phyloP scores from a whole-genome alignment of 1,140 invertebrate genomes.

The Hylaeus anthracinus region DNA sequence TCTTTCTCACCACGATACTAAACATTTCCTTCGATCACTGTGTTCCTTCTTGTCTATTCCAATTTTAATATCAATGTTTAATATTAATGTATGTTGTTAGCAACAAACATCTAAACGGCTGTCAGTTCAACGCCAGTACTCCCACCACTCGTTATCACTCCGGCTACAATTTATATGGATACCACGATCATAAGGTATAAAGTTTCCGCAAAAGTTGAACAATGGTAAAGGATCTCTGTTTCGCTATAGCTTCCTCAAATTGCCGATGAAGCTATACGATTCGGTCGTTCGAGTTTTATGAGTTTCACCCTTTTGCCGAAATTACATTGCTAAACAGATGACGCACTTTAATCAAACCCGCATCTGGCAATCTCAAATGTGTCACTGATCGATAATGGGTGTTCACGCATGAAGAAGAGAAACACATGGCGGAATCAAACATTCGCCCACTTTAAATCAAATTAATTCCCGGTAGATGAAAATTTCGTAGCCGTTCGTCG shows the following conservation, averaged over 20 bases:
- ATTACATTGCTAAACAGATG: slow-evolving; percentile 27
- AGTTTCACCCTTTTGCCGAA: slow-evolving; percentile 20
- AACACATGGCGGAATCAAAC: no score
- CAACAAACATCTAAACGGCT: not conserved
- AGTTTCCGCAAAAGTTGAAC: not conserved
- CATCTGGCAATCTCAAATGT: not conserved
- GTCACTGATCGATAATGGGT: slow-evolving; percentile 13
- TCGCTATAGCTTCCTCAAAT: slow-evolving; percentile 1
- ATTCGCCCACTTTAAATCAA: no score
- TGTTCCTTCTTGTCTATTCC: no score
- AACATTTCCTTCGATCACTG: not conserved
- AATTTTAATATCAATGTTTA: no score
- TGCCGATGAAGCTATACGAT: slow-evolving; percentile 18
- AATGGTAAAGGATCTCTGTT: not conserved
- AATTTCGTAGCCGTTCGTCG: no score
- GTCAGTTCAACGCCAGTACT: not conserved
- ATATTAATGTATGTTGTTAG: no score
- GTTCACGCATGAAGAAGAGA: not conserved
- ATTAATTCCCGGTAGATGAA: no score
- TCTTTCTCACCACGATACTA: not conserved
- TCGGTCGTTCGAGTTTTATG: slow-evolving; percentile 20
- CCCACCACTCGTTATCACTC: not conserved
- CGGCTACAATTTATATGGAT: not conserved
- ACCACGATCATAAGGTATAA: not conserved
- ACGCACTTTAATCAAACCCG: slow-evolving; percentile 19